Evolutionary conservation across 1,140 invertebrate species (phyloP).

Genomic region (Copidosoma floridanum): DNA sequence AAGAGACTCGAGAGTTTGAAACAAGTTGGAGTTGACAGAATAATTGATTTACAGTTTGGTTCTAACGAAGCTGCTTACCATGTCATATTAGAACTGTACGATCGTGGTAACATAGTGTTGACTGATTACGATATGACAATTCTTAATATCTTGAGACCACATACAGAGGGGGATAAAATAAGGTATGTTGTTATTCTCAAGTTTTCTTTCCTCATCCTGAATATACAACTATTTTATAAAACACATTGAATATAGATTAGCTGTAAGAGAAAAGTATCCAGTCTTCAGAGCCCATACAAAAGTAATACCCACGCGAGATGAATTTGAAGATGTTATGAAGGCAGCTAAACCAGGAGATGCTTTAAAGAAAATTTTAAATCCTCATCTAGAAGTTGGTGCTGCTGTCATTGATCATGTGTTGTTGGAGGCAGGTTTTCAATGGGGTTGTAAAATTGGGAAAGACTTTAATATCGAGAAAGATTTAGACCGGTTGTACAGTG

Average conservation of each 20-base stretch:
- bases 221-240: conserved; percentile 13
- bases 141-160: conserved; percentile 88
- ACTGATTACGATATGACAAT: conserved; percentile 91
- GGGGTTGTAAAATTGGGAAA: conserved; percentile 60
- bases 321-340: conserved; percentile 58
- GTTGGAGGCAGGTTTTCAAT: conserved; percentile 66
- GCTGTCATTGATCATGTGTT: conserved; percentile 88
- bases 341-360: conserved; percentile 72
- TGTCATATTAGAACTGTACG: conserved; percentile 94
- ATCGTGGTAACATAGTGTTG: conserved; percentile 93
- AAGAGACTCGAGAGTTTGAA: conserved; percentile 84
- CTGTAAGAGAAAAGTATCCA: conserved; percentile 91
- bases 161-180: conserved; percentile 91
- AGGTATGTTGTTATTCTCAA: conserved; percentile 53
- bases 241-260: conserved; percentile 64
- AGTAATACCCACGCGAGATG: conserved; percentile 55
- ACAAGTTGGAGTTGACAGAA: conserved; percentile 87
- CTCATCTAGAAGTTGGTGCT: conserved; percentile 83
- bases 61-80: conserved; percentile 92
- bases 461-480: conserved; percentile 68
- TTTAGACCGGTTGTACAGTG: conserved; percentile 65
- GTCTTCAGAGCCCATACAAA: conserved; percentile 68
- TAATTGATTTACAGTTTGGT: conserved; percentile 93
- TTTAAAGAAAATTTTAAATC: conserved; percentile 84
- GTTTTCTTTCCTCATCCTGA: conserved; percentile 1